Evolutionary conservation across 2,797 vertebrate genomes (phyloP), one percentile per base, ranked within the genome.

Genomic region (Anguilla megastoma): DNA sequence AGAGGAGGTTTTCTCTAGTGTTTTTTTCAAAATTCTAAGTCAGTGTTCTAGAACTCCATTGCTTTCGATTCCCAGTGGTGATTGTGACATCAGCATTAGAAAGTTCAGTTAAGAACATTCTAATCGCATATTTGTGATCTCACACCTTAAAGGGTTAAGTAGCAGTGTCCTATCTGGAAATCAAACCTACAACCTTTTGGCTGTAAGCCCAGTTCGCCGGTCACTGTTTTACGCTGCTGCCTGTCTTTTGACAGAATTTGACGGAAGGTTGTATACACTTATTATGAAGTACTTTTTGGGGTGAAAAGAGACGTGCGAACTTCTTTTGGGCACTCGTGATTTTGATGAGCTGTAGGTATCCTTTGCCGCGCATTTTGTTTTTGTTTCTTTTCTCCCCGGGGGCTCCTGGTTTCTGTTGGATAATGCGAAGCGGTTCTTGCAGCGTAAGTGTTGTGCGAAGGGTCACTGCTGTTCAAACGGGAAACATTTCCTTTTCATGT

Each of bases 381-480:
- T 86, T 52, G 33, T 36, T 30, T 41, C 3, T 41, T 3, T 41
- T 3, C 3, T 3, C 36, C 36, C 14, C 3, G 36, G 2, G 10
- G 60, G 24, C 60, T 50, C 56, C 36, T 85, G 85, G 85, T 48
- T 63, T 85, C 6, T 27, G 41, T 76, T 58, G 71, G 63, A 63
- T 52, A 27, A 36, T 9, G 5, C 12, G 3, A 24, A 5, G 86
- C 30, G 21, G 33, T 58, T 83, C 33, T 21, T 76, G 79, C 79
- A 21, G 79, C n/a, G 45, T 79, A 16, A 79, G 74, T 79, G 74
- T 79, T 76, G 30, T 41, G 74, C 33, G 5, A 12, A 10, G 66
- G 18, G 74, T 82, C 45, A 12, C 45, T 24, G 50, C 24, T 54
- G 30, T 56, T 63, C 69, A 41, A 4, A 69, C 18, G 14, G 63